Evolutionary conservation across 1,140 invertebrate species (phyloP).

Genomic region (Semibalanus balanoides): DNA sequence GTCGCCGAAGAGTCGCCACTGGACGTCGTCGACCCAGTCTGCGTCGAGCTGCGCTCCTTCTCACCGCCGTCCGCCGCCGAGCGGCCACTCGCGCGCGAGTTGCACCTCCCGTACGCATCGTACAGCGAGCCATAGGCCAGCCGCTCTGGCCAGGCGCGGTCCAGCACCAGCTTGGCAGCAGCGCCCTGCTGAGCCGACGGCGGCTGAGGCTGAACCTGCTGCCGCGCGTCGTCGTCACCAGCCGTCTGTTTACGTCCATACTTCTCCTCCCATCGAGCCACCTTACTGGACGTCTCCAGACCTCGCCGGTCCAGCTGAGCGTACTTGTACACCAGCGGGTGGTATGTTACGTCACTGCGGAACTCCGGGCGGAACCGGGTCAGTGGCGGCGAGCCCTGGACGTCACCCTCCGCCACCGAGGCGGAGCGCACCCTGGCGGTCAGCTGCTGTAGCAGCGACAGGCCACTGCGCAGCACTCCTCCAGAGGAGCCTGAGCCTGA

Average conservation of each 20-base stretch:
- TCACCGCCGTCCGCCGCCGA: not conserved
- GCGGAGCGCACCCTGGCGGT: not conserved
- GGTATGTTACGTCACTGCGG: not conserved
- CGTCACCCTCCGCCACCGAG: not conserved
- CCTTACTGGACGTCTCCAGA: not conserved
- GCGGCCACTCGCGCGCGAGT: not conserved
- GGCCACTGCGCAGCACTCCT: not conserved
- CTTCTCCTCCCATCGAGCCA: not conserved
- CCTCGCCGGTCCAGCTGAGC: not conserved
- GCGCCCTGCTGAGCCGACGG: not conserved
- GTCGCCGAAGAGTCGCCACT: not conserved
- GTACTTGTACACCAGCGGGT: slow-evolving; percentile 5
- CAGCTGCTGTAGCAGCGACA: not conserved
- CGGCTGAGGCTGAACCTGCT: not conserved
- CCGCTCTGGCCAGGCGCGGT: not conserved
- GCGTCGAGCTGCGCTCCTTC: not conserved
- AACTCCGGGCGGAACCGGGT: not conserved
- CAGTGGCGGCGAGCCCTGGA: not conserved
- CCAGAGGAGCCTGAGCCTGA: too few species aligned
- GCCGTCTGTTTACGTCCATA: not conserved
- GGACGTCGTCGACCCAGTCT: too few species aligned
- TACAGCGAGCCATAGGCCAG: not conserved
- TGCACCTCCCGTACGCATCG: not conserved
- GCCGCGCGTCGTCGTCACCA: not conserved
- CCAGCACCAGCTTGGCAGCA: not conserved